Conservation (phyloP, 1,140 invertebrate species). For the Neodiprion virginianus region DNA sequence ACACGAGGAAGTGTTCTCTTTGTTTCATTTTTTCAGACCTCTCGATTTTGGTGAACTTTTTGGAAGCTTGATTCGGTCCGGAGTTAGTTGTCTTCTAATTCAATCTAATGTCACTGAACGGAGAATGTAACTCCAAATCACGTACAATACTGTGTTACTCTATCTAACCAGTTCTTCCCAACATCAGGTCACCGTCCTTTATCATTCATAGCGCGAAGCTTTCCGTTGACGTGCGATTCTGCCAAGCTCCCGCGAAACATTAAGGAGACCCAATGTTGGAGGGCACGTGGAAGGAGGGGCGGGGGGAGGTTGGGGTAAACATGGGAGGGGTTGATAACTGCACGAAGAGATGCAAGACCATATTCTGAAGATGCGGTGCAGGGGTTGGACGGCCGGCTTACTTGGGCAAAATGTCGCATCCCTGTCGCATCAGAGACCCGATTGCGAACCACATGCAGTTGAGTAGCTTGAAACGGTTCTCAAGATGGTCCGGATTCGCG, state of each 20-base stretch:
- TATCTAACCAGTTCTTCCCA: too few species aligned
- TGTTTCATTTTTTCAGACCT: too few species aligned
- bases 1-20: too few species aligned
- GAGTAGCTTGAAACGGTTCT: conserved; percentile 90
- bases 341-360: conserved; percentile 9
- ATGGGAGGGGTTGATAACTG: conserved; percentile 3
- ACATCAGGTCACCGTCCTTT: too few species aligned
- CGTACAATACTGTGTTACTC: too few species aligned
- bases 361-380: not conserved
- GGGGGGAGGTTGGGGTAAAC: not conserved
- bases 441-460: conserved; percentile 97
- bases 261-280: too few species aligned
- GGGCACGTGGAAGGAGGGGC: too few species aligned
- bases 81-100: too few species aligned
- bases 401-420: conserved; percentile 90
- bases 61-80: too few species aligned
- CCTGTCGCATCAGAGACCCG: conserved; percentile 92
- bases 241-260: not conserved
- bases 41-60: too few species aligned
- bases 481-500: conserved; percentile 76
- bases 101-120: too few species aligned
- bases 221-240: conserved; percentile 1
- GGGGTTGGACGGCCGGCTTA: conserved; percentile 64
- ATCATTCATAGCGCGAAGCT: not conserved
- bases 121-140: too few species aligned